phyloP scores from a whole-genome alignment of 2,113 vertebrate genomes.

The Gallinago paraguaiae region DNA sequence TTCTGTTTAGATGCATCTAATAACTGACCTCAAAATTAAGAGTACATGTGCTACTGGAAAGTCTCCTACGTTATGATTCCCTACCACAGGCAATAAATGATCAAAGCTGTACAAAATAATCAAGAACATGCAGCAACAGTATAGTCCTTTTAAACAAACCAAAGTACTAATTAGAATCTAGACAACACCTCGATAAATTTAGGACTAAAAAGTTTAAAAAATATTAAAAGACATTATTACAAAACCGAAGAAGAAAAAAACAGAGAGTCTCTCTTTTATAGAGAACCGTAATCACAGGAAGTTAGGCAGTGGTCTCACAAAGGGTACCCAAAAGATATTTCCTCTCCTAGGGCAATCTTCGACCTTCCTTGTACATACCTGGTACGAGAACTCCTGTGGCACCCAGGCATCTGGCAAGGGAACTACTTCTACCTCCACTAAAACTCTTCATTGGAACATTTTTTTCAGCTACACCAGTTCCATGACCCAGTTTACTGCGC shows the following conservation, averaged over 20 bases:
- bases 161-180: not conserved
- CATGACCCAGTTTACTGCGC: not conserved
- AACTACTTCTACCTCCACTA: not conserved
- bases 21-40: not conserved
- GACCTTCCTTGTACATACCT: not conserved
- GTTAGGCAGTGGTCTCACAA: not conserved
- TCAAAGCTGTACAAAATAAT: not conserved
- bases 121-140: not conserved
- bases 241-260: not conserved
- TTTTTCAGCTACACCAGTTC: not conserved
- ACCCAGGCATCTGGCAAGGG: not conserved
- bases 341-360: not conserved
- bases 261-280: not conserved
- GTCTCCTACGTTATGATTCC: accelerated
- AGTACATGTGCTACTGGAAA: not conserved
- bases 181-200: not conserved
- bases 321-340: not conserved
- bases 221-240: not conserved
- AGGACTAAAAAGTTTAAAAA: not conserved
- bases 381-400: not conserved
- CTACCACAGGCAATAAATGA: not conserved
- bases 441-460: not conserved
- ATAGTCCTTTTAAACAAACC: not conserved
- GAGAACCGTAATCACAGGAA: not conserved
- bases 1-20: not conserved